Conservation (phyloP, 2,888 invertebrate species). For the Tetranychus truncatus region DNA sequence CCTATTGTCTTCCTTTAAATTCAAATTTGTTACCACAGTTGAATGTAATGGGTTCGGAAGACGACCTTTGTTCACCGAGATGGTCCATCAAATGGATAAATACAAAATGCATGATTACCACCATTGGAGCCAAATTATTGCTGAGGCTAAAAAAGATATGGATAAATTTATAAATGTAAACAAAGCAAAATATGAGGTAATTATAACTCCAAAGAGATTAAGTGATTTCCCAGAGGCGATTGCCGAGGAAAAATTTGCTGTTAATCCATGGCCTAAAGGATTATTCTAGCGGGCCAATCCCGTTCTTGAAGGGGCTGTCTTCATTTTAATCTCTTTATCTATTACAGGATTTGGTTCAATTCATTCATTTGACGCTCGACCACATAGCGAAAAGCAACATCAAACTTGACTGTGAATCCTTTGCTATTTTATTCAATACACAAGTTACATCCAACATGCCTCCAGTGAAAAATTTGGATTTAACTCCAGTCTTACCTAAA, state of each 20-base stretch:
- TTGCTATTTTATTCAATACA: neutral
- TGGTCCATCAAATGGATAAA: neutral
- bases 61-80: neutral
- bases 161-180: neutral
- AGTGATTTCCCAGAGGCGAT: neutral
- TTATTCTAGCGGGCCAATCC: neutral
- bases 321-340: neutral
- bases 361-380: neutral
- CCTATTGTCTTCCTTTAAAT: neutral
- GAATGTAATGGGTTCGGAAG: neutral
- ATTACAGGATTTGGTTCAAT: neutral
- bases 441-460: no score
- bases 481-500: no score
- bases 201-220: neutral
- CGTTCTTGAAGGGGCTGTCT: neutral
- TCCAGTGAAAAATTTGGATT: no score
- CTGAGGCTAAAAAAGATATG: neutral
- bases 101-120: neutral
- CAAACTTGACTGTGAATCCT: neutral
- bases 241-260: neutral
- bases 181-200: neutral
- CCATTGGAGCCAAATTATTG: neutral
- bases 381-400: neutral
- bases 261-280: neutral
- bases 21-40: neutral